Conservation (phyloP, 2,797 vertebrate genomes). For the Echeneis naucrates region DNA sequence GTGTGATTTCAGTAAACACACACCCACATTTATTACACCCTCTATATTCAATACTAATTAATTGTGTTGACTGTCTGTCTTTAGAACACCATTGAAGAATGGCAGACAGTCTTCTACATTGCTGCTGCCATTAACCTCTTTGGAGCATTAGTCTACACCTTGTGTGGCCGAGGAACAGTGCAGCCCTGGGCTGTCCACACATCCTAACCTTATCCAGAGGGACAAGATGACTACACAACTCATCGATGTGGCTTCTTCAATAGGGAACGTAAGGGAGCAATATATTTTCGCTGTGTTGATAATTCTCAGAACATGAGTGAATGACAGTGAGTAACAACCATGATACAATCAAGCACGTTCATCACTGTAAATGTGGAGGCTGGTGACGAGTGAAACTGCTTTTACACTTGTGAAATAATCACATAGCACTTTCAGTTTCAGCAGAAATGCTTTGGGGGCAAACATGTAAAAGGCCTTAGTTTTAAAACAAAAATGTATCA, state of each 20-base stretch:
- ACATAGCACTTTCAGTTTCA: conserved; percentile 5
- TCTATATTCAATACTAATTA: not conserved
- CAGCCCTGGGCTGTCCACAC: conserved; percentile 92
- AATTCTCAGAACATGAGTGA: not conserved
- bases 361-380: conserved; percentile 21
- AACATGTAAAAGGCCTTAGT: not conserved
- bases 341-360: conserved; percentile 3
- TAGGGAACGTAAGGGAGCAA: not conserved
- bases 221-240: not conserved
- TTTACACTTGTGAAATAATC: not conserved
- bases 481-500: not conserved
- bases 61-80: conserved; percentile 50
- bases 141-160: conserved; percentile 91
- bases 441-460: conserved; percentile 5
- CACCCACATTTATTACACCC: too few species aligned
- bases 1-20: not conserved
- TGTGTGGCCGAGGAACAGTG: conserved; percentile 91
- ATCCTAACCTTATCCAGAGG: conserved; percentile 80
- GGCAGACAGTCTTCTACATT: conserved; percentile 95
- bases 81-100: conserved; percentile 94
- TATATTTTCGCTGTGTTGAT: not conserved
- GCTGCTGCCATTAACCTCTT: conserved; percentile 92
- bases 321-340: conserved; percentile 3
- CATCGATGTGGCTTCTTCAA: not conserved
- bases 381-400: conserved; percentile 1